Evolutionary conservation across 2,888 invertebrate genomes (phyloP), one percentile per base, ranked within the genome.

Genomic region (Standfussiana lucernea): DNA sequence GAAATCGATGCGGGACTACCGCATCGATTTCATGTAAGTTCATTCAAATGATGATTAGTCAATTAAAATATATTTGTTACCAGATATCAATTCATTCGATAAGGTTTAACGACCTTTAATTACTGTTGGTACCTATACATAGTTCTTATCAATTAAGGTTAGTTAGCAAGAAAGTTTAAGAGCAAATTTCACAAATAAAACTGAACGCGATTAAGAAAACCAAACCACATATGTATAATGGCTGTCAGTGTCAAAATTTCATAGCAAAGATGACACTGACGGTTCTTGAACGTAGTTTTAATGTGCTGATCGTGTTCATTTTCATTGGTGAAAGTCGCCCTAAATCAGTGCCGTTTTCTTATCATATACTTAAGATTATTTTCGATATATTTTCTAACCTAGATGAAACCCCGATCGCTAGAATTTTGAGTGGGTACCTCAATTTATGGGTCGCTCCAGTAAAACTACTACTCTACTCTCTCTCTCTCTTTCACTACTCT

Each of bases 381-480:
- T 77, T 50, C 37, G 35, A 71, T 74, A 53, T 72, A 71, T 71
- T 47, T 77, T 62, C 68, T 62, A 47, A 68, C 37, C 50, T 69
- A 56, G 37, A 83, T 80, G 68, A 67, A 77, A 78, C 40, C 59
- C 28, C 24, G 24, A 32, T 59, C 21, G 28, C 32, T 73, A 18
- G 77, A 65, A 72, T 82, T 70, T 72, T 35, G 50, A 75, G 66
- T 75, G 50, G 69, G 47, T 81, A 56, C 50, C 37, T 64, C 18
- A 67, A 74, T 84, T 80, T 84, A 80, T 72, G 61, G 80, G 66
- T 74, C 65, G 61, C 74, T 59, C 66, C 50, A 74, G 82, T 67
- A 69, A 66, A 75, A 59, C 71, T 72, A 74, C n/a, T n/a, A n/a
- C n/a, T n/a, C n/a, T n/a, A n/a, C n/a, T n/a, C n/a, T n/a, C n/a